Conservation (phyloP, 1,140 invertebrate genomes). For the Diprion similis region DNA sequence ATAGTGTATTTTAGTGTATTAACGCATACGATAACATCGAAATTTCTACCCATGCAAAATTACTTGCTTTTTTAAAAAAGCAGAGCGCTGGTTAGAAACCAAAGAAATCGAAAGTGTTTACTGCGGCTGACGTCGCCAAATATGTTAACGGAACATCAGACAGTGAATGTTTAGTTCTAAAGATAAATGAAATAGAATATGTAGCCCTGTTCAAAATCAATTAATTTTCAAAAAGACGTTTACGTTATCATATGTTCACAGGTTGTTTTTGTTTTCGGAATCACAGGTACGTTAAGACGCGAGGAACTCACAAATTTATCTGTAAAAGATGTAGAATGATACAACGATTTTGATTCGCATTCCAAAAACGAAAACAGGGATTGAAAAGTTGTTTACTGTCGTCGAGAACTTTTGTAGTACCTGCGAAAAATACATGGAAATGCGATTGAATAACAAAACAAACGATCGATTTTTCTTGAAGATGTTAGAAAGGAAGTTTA, state of each 20-base stretch:
- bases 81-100: background rate
- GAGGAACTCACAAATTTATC: slow-evolving; percentile 33
- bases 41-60: background rate
- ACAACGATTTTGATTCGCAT: slow-evolving; percentile 27
- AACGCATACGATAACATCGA: background rate
- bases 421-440: slow-evolving; percentile 9
- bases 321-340: slow-evolving; percentile 30
- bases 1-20: too few species aligned
- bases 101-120: slow-evolving; percentile 2
- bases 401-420: slow-evolving; percentile 8
- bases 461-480: slow-evolving; percentile 13
- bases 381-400: background rate
- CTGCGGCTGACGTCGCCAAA: background rate
- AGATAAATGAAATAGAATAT: background rate
- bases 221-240: too few species aligned
- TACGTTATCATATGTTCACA: background rate
- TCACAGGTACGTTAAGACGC: slow-evolving; percentile 31
- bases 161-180: background rate
- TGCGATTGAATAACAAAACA: slow-evolving; percentile 6
- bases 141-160: slow-evolving; percentile 5
- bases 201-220: background rate
- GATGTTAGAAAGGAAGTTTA: slow-evolving; percentile 11
- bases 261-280: slow-evolving; percentile 29
- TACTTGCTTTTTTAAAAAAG: slow-evolving; percentile 16
- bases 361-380: slow-evolving; percentile 7